These are phyloP conservation scores for Orchestia grillus DNA, from an alignment of 1,140 invertebrate genomes.

Conservation along the genomic window DNA sequence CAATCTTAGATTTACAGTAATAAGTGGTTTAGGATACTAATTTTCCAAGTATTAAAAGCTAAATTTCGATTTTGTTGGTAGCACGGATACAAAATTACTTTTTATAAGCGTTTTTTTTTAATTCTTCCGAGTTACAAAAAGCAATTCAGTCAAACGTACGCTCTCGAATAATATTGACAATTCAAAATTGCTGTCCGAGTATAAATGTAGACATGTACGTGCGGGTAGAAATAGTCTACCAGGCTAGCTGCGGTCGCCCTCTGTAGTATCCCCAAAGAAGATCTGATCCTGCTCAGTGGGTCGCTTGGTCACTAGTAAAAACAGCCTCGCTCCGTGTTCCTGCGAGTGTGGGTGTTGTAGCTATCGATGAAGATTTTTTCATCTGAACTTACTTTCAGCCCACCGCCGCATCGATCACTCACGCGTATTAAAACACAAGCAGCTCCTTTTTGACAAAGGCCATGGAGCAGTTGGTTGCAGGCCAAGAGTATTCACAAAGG, in stretches of 20 bases:
- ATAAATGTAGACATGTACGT: not conserved
- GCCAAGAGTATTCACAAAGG: not conserved
- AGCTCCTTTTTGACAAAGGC: constrained; percentile 1
- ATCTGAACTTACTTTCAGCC: not conserved
- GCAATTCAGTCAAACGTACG: not conserved
- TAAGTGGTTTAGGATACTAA: too few species aligned
- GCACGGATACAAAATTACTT: too few species aligned
- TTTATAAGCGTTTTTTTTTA: too few species aligned
- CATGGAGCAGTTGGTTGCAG: not conserved
- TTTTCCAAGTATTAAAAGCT: too few species aligned
- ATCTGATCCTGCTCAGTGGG: constrained; percentile 19
- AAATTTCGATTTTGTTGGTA: too few species aligned
- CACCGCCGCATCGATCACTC: constrained; percentile 1
- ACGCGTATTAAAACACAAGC: not conserved
- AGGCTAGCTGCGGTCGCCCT: not conserved
- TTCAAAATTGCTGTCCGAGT: not conserved
- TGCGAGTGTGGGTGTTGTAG: not conserved
- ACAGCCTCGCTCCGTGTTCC: not conserved
- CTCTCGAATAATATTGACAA: not conserved
- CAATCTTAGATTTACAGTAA: too few species aligned
- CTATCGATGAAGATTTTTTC: not conserved
- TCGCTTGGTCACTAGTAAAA: not conserved
- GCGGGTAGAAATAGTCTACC: not conserved
- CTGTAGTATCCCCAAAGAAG: not conserved
- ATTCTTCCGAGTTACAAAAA: not conserved